Percentiles rank a stretch among this genome's conserved stretches.
These are phyloP conservation scores for Coleophora flavipennella DNA, from an alignment of 2,888 invertebrate species.

Conservation along the genomic window DNA sequence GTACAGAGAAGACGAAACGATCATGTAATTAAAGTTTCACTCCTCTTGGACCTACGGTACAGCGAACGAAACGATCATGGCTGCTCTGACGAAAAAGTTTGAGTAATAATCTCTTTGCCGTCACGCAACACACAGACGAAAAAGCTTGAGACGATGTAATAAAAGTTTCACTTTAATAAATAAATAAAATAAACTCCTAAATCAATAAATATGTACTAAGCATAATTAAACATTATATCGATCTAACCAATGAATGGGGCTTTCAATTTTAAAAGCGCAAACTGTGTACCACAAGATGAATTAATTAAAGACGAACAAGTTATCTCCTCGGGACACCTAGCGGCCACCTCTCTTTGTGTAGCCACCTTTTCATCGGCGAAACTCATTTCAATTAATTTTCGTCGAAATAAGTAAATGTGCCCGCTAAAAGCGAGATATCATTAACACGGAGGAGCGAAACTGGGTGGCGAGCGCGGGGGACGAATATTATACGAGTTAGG, in stretches of 20 bases:
- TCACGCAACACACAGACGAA: too few species aligned
- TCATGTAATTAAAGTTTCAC: too few species aligned
- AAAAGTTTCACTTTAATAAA: too few species aligned
- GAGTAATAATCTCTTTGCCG: too few species aligned
- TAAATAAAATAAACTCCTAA: too few species aligned
- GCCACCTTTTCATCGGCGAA: slow-evolving; percentile 69
- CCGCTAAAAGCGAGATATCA: slow-evolving; percentile 69
- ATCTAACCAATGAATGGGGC: slow-evolving; percentile 40
- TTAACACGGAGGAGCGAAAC: slow-evolving; percentile 49
- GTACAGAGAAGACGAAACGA: too few species aligned
- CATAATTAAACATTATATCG: slow-evolving; percentile 29
- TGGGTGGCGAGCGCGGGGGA: slow-evolving; percentile 5
- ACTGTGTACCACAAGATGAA: slow-evolving; percentile 62
- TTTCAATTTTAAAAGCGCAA: slow-evolving; percentile 51
- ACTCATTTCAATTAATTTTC: slow-evolving; percentile 73
- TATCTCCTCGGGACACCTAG: slow-evolving; percentile 70
- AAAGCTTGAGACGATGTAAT: too few species aligned
- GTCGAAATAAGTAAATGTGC: slow-evolving; percentile 70
- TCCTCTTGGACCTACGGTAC: too few species aligned
- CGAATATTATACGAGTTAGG: slow-evolving; percentile 1
- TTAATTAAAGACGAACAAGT: slow-evolving; percentile 68
- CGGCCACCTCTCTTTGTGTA: slow-evolving; percentile 60
- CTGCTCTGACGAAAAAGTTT: too few species aligned
- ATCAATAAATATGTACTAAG: too few species aligned
- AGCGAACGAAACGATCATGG: too few species aligned